Evolutionary conservation across 53 echinoderm and acorn worm genomes (phyloP).

Genomic region (Patiria pectinifera): DNA sequence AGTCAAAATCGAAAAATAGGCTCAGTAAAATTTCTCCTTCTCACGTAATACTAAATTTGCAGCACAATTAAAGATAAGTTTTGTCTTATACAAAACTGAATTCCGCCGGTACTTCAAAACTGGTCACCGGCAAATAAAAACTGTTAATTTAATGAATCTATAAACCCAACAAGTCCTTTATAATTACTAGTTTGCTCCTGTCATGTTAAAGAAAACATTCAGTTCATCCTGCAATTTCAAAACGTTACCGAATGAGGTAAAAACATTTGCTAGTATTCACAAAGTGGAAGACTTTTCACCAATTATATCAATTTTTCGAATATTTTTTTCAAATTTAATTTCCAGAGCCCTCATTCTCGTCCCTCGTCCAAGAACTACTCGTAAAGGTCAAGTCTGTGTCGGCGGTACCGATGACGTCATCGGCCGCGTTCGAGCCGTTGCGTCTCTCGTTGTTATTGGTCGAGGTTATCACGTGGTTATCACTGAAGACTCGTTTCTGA

Average conservation of each 20-base stretch:
- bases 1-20: background rate
- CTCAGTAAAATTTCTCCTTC: background rate
- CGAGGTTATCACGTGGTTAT: background rate
- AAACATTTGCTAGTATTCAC: background rate
- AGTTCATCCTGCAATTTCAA: background rate
- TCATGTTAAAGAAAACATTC: no score
- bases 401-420: constrained; percentile 33
- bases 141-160: background rate
- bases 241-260: background rate
- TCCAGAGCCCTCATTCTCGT: constrained; percentile 37
- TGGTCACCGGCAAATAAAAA: background rate
- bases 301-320: background rate
- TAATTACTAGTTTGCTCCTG: no score
- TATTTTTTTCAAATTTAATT: background rate
- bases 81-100: background rate
- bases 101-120: no score
- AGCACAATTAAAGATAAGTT: background rate
- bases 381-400: constrained; percentile 28
- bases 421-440: constrained; percentile 9
- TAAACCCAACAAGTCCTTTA: background rate
- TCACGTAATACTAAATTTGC: background rate
- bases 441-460: background rate
- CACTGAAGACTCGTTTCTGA: constrained; percentile 28
- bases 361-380: constrained; percentile 32
- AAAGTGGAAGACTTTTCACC: background rate